phyloP scores from a whole-genome alignment of 2,113 vertebrate genomes.

The Epinephelus fuscoguttatus region DNA sequence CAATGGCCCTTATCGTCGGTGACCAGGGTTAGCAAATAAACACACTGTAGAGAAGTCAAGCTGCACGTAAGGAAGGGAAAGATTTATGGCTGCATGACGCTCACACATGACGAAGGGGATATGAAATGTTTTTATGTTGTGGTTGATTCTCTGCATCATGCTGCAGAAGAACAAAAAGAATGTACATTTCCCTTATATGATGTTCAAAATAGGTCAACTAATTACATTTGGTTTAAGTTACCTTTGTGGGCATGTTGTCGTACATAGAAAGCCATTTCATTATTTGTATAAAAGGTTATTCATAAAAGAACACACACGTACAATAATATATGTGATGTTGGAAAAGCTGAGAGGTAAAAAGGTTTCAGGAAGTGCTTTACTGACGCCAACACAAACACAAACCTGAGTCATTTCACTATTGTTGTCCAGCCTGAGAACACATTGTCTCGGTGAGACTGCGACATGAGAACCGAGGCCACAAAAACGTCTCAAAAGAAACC shows the following conservation, averaged over 20 bases:
- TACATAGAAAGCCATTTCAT: background rate
- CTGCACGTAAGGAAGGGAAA: constrained; percentile 52
- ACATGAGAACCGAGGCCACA: constrained; percentile 48
- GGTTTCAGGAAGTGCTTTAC: constrained; percentile 30
- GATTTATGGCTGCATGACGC: constrained; percentile 62
- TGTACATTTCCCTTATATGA: background rate
- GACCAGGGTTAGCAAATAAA: constrained; percentile 85
- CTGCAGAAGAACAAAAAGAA: constrained; percentile 1
- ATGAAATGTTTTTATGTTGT: constrained; percentile 31
- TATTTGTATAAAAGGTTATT: background rate
- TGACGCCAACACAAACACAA: constrained; percentile 26
- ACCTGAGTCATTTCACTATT: constrained; percentile 30
- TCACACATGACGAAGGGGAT: constrained; percentile 32
- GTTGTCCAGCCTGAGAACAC: constrained; percentile 42
- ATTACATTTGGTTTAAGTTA: background rate
- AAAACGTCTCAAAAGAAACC: constrained; percentile 62
- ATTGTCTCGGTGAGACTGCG: constrained; percentile 42
- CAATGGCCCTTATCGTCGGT: constrained; percentile 78
- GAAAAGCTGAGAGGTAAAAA: background rate
- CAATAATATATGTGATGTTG: background rate
- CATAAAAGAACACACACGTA: constrained; percentile 7
- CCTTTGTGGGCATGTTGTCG: background rate
- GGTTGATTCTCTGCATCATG: background rate
- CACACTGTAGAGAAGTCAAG: constrained; percentile 65
- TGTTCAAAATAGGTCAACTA: background rate